Base-by-base conservation (phyloP, 2,113 vertebrate species). In the Lagenorhynchus albirostris region DNA sequence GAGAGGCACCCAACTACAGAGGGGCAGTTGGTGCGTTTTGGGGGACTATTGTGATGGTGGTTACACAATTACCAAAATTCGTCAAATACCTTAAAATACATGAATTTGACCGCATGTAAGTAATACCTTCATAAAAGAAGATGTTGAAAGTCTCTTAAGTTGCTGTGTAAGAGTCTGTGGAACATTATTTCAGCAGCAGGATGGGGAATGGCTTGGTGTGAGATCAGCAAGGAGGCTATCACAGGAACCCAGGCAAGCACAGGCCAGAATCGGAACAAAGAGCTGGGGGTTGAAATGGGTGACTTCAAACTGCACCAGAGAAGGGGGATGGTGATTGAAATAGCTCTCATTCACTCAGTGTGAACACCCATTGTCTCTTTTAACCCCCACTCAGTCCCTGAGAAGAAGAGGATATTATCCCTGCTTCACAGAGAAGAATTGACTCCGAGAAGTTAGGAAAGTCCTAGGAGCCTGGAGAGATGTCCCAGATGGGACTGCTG, bases 171-270 rank as follows among this genome's bases (percentile, higher is more conserved):
- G 41, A 29, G 15, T 50, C 10, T 90, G 41, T 70, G 65, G 86
- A 60, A 47, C 82, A 91, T 50, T 17, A 14, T 86, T 53, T 81
- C 25, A 76, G 85, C 70, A 77, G 90, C 86, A 76, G 62, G 21
- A 5, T 44, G 15, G 80, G 76, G 91, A 62, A 89, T 84, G 79
- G 23, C 94, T 93, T 88, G 76, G 71, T 55, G 79, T 96, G 93
- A 96, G 86, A 67, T 93, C 68, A 93, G 79, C 67, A 60, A 81
- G 26, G 62, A 90, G 44, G 60, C 0, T 0, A 4, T 29, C 60
- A 3, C 36, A 86, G 80, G 89, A 73, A 47, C 31, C 62, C 53
- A 87, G 80, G 55, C 87, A 96, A 60, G 91, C 84, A 67, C 26
- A 82, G 38, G 67, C 36, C 47, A 41, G 41, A 89, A 67, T 82